Conservation (phyloP, 1,140 invertebrate genomes). For the Sycophila sp. region DNA sequence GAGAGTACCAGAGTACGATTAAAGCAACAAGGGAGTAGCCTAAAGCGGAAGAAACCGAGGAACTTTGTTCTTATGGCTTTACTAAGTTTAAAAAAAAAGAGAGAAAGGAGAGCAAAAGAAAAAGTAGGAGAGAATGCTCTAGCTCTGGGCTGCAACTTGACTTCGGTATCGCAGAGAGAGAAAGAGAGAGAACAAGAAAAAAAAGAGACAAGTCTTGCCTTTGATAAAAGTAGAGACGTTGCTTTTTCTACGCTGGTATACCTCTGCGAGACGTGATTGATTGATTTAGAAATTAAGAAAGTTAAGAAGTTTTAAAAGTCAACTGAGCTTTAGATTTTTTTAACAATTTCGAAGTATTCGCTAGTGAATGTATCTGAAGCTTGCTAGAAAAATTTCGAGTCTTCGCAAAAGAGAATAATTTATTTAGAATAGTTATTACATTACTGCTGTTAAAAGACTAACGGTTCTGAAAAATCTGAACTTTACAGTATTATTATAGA, state of each 20-base stretch:
- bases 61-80: slow-evolving; percentile 41
- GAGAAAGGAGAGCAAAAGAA: slow-evolving; percentile 4
- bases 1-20: background rate
- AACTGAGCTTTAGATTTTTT: slow-evolving; percentile 4
- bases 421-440: too few species aligned
- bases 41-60: slow-evolving; percentile 34
- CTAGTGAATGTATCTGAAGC: background rate
- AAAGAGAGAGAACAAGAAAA: background rate
- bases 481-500: too few species aligned
- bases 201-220: slow-evolving; percentile 24
- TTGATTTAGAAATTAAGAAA: slow-evolving; percentile 36
- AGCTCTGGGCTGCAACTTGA: slow-evolving; percentile 19
- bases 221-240: slow-evolving; percentile 25
- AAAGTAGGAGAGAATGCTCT: slow-evolving; percentile 11
- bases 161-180: slow-evolving; percentile 1
- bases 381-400: background rate
- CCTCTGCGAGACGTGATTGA: slow-evolving; percentile 28
- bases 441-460: too few species aligned
- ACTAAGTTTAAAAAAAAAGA: slow-evolving; percentile 21
- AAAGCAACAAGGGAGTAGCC: slow-evolving; percentile 21
- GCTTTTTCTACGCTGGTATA: background rate
- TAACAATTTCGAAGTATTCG: background rate
- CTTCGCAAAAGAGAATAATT: background rate
- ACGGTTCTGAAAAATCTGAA: too few species aligned
- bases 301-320: slow-evolving; percentile 4